Evolutionary conservation across 2,888 invertebrate species (phyloP).

Genomic region (Eutolmus rufibarbis): DNA sequence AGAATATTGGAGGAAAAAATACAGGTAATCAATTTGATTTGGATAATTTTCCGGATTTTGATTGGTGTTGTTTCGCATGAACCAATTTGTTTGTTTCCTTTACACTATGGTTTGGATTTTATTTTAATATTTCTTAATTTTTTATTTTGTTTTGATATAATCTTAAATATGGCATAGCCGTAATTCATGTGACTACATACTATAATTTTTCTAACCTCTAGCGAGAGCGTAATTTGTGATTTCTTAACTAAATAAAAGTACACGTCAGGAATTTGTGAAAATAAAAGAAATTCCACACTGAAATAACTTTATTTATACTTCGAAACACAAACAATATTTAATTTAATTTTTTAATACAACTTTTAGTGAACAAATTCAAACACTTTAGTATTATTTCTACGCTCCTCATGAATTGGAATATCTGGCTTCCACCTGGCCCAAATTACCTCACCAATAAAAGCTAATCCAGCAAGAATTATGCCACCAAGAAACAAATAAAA

Average conservation of each 20-base stretch:
- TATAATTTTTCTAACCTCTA: background rate
- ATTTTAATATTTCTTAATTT: background rate
- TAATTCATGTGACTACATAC: no score
- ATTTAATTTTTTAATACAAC: background rate
- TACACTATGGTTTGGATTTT: background rate
- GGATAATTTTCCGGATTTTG: background rate
- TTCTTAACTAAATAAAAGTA: no score
- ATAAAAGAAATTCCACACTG: background rate
- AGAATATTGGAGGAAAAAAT: constrained; percentile 73
- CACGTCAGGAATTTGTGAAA: background rate
- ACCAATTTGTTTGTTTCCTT: background rate
- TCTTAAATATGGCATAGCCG: background rate
- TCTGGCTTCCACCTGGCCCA: background rate
- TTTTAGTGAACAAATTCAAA: background rate
- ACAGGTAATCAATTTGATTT: constrained; percentile 63
- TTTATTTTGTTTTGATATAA: background rate
- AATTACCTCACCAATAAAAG: constrained; percentile 29
- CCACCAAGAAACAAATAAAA: constrained; percentile 57
- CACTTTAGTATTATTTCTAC: background rate
- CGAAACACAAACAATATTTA: background rate
- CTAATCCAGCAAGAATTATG: constrained; percentile 48
- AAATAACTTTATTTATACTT: background rate
- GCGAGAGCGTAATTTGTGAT: no score
- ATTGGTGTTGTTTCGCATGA: background rate
- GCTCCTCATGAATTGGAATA: background rate